Percentiles rank a stretch among this genome's conserved stretches.
These are phyloP conservation scores for Glaucopsyche alexis DNA, from an alignment of 2,888 invertebrate genomes.

Conservation along the genomic window DNA sequence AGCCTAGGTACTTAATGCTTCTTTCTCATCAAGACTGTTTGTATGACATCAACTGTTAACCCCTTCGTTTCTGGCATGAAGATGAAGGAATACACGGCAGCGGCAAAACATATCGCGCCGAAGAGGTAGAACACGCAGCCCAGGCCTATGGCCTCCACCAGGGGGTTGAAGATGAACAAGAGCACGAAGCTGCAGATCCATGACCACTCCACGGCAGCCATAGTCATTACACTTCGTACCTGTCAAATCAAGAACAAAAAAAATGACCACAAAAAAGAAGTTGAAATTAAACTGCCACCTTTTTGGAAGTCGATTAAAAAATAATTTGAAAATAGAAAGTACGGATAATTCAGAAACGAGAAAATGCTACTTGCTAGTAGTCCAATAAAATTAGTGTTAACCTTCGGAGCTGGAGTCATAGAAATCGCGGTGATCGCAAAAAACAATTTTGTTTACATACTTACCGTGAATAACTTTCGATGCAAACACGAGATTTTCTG, in stretches of 20 bases:
- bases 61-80: slow-evolving; percentile 45
- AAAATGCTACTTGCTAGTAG: no score
- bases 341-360: not conserved
- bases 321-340: no score
- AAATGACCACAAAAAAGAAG: not conserved
- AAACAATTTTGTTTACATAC: no score
- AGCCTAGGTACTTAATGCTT: not conserved
- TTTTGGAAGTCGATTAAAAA: no score
- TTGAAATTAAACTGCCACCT: no score
- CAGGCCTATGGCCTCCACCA: slow-evolving; percentile 36
- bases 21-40: slow-evolving; percentile 33
- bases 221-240: slow-evolving; percentile 42
- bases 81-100: slow-evolving; percentile 38
- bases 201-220: slow-evolving; percentile 42
- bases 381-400: no score
- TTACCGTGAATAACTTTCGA: no score
- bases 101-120: slow-evolving; percentile 37
- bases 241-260: slow-evolving; percentile 32
- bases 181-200: slow-evolving; percentile 43
- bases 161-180: slow-evolving; percentile 41
- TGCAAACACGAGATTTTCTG: no score
- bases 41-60: slow-evolving; percentile 43
- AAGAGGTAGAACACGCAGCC: slow-evolving; percentile 46
- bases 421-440: no score
- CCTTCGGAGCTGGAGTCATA: no score